Conservation (phyloP, 2,888 invertebrate species). For the Drosophila acutilabella region DNA sequence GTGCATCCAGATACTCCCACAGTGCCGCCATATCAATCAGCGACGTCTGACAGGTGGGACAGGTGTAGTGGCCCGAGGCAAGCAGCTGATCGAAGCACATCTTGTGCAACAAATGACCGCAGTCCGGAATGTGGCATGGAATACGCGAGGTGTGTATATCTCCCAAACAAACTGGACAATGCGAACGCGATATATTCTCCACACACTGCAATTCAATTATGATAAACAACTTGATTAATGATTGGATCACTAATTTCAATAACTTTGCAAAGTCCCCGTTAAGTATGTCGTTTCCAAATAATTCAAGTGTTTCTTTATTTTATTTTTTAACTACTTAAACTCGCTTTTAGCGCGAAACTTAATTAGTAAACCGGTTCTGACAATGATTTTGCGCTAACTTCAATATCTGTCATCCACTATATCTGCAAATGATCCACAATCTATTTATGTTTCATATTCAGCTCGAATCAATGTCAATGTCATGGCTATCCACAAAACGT, state of each 20-base stretch:
- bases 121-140: conserved; percentile 95
- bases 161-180: conserved; percentile 95
- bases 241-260: neutral
- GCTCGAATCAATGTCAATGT: conserved; percentile 23
- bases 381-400: conserved; percentile 30
- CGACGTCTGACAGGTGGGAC: conserved; percentile 95
- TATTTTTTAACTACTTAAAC: conserved; percentile 39
- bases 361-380: conserved; percentile 36
- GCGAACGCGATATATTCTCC: conserved; percentile 94
- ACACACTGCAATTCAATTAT: conserved; percentile 89
- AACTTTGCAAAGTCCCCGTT: conserved; percentile 7
- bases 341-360: conserved; percentile 26
- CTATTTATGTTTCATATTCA: conserved; percentile 29
- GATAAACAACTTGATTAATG: conserved; percentile 17
- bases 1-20: conserved; percentile 90
- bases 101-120: conserved; percentile 94
- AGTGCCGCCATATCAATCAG: conserved; percentile 94
- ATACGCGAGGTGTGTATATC: conserved; percentile 96
- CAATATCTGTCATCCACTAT: conserved; percentile 19
- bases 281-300: too few relatives aligned
- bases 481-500: conserved; percentile 25
- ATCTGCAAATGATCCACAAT: conserved; percentile 25
- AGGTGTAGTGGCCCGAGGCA: conserved; percentile 92
- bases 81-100: conserved; percentile 92
- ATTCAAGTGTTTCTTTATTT: too few relatives aligned